These are phyloP conservation scores for Podilymbus podiceps DNA, from an alignment of 2,113 vertebrate genomes.

Conservation along the genomic window DNA sequence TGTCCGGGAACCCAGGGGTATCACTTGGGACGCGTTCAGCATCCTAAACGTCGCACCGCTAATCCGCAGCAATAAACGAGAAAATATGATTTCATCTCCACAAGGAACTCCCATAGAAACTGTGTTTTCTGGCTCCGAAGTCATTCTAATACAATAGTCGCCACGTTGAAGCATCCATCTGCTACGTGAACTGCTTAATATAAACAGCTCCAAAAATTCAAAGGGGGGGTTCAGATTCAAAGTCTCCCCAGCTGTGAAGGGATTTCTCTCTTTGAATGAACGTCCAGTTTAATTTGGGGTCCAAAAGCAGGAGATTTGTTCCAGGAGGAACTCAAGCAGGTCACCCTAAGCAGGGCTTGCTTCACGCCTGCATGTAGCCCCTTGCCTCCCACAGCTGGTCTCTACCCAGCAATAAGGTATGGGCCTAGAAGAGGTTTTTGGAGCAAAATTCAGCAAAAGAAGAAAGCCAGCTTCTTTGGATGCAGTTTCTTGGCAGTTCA, in stretches of 20 bases:
- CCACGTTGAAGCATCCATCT: not conserved
- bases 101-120: not conserved
- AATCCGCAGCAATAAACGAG: not conserved
- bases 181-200: not conserved
- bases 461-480: not conserved
- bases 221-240: not conserved
- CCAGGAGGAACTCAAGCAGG: not conserved
- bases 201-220: not conserved
- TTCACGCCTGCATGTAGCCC: rapidly evolving
- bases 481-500: not conserved
- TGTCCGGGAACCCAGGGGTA: rapidly evolving
- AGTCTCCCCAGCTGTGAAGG: not conserved
- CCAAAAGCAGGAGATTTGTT: not conserved
- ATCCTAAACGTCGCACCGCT: not conserved
- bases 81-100: not conserved
- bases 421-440: not conserved
- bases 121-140: not conserved
- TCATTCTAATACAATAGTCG: not conserved
- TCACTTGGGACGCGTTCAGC: not conserved
- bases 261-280: not conserved
- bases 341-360: not conserved
- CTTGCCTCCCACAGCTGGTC: not conserved
- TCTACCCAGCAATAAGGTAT: not conserved
- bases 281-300: not conserved
- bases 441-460: not conserved